Evolutionary conservation across 2,797 vertebrate species (phyloP), one percentile per base, ranked within the genome.

Genomic region (Cyclopterus lumpus): DNA sequence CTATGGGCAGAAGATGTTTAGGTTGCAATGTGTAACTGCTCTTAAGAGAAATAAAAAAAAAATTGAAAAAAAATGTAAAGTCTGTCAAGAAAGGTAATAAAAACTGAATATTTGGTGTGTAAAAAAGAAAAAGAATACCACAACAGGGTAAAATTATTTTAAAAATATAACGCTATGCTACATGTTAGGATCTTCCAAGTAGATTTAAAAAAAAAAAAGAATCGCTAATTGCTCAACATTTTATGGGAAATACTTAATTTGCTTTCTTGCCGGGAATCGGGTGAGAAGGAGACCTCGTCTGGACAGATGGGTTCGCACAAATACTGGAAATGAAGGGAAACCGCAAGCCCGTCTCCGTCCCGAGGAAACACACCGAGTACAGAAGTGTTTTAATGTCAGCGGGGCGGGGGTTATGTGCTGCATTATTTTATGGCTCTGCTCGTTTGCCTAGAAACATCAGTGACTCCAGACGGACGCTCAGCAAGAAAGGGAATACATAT

Each of bases 131-230:
- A 59, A 79, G 82, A 83, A 18, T n/a, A 84, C 67, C 73, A 84
- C 83, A 90, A 40, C 91, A 93, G 91, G 91, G 91, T 92, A 88
- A 88, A 82, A 72, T 73, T 32, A 66, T 71, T 77, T 77, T 67
- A 9, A 66, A 68, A 73, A 74, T 55, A 4, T 24, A 57, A 61
- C 32, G 36, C 14, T 67, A 59, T 40, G 8, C 16, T 36, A 62
- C 24, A 44, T 49, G 8, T 73, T 48, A 38, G 22, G 59, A 57
- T 79, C 22, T 42, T 61, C 16, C 49, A 59, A 58, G 49, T 55
- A 36, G 5, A 44, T 16, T n/a, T n/a, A n/a, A n/a, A n/a, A n/a
- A n/a, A 32, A 30, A 36, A 38, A 60, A 49, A 22, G 15, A 73
- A 53, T 53, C 20, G 28, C 42, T 24, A 73, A 53, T 46, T 20